These are phyloP conservation scores for Agrotis exclamationis DNA, from an alignment of 2,888 invertebrate species.

Conservation along the genomic window DNA sequence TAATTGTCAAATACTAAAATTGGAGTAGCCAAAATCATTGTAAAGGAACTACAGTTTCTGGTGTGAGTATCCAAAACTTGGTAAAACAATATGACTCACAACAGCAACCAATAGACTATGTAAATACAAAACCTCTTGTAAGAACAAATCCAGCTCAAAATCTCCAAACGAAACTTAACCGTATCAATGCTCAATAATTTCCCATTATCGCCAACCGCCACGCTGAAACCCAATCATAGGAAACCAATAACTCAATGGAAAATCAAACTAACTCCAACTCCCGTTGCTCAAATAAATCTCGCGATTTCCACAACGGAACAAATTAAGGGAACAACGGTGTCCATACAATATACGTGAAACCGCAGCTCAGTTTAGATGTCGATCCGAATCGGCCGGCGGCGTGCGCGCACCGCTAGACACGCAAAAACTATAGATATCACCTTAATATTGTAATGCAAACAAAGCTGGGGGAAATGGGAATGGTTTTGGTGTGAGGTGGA, in stretches of 20 bases:
- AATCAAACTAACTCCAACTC: slow-evolving; percentile 57
- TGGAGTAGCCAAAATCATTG: too few relatives aligned
- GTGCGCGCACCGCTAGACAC: slow-evolving; percentile 69
- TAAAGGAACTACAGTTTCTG: neutral
- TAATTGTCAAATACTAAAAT: too few relatives aligned
- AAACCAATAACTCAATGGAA: slow-evolving; percentile 56
- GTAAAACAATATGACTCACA: neutral
- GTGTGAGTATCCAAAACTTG: neutral
- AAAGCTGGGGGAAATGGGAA: slow-evolving; percentile 80
- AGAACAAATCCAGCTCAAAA: slow-evolving; percentile 2
- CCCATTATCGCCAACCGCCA: slow-evolving; percentile 48
- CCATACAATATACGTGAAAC: slow-evolving; percentile 67
- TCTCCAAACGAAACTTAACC: slow-evolving; percentile 17
- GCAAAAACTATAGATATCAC: slow-evolving; percentile 81
- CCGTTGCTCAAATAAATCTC: slow-evolving; percentile 65
- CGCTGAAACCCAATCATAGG: slow-evolving; percentile 47
- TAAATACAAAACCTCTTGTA: neutral
- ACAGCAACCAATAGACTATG: neutral
- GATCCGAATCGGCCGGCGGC: slow-evolving; percentile 69
- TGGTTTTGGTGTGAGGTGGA: slow-evolving; percentile 64
- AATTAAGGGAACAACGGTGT: slow-evolving; percentile 59
- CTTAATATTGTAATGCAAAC: slow-evolving; percentile 81
- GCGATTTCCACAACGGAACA: slow-evolving; percentile 56
- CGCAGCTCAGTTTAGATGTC: slow-evolving; percentile 69
- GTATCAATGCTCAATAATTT: slow-evolving; percentile 42